phyloP scores from a whole-genome alignment of 2,888 invertebrate species.

The Parnassius orleans region DNA sequence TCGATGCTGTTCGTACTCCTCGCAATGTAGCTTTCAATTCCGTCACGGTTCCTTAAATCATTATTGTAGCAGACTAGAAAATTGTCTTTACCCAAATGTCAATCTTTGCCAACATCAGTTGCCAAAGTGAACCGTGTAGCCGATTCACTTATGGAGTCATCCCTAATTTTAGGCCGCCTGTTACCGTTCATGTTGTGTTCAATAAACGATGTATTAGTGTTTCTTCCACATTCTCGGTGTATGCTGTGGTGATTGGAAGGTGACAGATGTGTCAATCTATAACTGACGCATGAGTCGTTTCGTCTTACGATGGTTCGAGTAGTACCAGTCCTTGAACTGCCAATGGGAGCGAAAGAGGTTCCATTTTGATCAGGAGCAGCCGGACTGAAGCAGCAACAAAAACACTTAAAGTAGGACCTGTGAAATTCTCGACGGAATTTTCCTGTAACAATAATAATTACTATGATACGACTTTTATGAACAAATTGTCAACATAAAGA shows the following conservation, averaged over 20 bases:
- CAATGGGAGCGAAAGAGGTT: conserved; percentile 68
- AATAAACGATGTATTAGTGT: conserved; percentile 73
- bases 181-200: conserved; percentile 70
- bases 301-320: conserved; percentile 67
- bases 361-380: conserved; percentile 62
- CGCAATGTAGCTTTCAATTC: conserved; percentile 57
- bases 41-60: conserved; percentile 48
- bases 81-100: conserved; percentile 56
- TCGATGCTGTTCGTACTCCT: conserved; percentile 69
- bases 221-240: conserved; percentile 64
- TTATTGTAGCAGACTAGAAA: conserved; percentile 45
- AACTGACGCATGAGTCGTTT: conserved; percentile 74
- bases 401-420: conserved; percentile 84
- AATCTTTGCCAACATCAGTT: conserved; percentile 66
- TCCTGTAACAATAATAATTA: conserved; percentile 75
- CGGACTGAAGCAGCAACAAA: conserved; percentile 64
- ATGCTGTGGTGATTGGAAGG: conserved; percentile 72
- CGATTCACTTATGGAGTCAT: conserved; percentile 70
- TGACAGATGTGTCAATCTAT: conserved; percentile 68
- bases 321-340: conserved; percentile 68
- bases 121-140: conserved; percentile 66
- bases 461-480: background rate
- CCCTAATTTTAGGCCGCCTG: conserved; percentile 56
- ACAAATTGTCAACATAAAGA: background rate
- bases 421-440: conserved; percentile 88